Percentiles rank a stretch among this genome's conserved stretches.
Conservation (phyloP, 2,113 vertebrate species). For the Neomonachus schauinslandi region DNA sequence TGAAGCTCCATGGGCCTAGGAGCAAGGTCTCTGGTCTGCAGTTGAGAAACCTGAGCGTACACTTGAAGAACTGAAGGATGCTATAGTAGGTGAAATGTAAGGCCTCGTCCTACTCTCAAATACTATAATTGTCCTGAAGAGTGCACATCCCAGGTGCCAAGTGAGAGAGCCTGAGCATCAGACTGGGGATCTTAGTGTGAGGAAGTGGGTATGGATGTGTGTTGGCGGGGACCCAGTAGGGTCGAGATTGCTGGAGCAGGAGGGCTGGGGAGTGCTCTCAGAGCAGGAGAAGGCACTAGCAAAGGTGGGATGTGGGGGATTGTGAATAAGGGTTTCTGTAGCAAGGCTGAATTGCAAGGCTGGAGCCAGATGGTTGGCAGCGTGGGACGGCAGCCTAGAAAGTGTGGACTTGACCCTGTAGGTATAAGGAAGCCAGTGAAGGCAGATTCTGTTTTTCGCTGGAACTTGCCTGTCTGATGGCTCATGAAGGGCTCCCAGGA, state of each 20-base stretch:
- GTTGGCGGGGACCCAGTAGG: no score
- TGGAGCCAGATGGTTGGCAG: neutral
- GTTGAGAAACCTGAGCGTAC: neutral
- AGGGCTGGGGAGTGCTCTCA: neutral
- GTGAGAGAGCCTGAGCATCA: neutral
- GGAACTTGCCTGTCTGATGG: neutral
- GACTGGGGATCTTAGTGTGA: neutral
- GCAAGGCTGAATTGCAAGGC: neutral
- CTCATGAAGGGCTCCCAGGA: neutral
- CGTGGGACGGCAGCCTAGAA: neutral
- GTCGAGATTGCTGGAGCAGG: neutral
- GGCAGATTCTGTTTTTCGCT: neutral
- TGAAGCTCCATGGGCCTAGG: neutral
- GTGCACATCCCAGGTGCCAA: accelerated
- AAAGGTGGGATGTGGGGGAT: neutral
- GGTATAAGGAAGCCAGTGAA: neutral
- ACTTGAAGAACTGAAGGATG: neutral
- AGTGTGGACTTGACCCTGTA: neutral
- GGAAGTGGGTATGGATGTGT: neutral
- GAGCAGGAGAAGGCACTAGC: neutral
- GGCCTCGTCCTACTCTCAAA: neutral
- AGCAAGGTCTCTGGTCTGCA: neutral
- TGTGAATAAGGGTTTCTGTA: neutral
- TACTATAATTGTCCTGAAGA: neutral
- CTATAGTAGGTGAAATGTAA: neutral